Evolutionary conservation across 2,113 vertebrate genomes (phyloP).

Genomic region (Macrotus californicus): DNA sequence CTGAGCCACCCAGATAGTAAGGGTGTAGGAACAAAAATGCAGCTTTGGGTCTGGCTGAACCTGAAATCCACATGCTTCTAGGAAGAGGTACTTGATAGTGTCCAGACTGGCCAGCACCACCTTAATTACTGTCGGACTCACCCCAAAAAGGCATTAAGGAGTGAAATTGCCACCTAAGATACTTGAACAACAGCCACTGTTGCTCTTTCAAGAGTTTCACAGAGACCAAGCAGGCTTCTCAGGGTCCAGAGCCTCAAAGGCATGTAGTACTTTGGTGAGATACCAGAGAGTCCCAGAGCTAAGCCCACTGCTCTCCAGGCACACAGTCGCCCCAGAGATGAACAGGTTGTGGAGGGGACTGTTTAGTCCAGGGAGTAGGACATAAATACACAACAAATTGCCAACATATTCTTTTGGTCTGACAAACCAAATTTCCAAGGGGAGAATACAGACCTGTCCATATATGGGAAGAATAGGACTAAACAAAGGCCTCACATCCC

Average conservation of each 20-base stretch:
- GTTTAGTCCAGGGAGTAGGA: neutral
- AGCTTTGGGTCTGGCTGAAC: neutral
- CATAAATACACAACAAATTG: neutral
- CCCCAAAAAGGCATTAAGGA: neutral
- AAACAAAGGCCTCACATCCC: neutral
- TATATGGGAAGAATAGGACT: neutral
- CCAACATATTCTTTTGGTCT: neutral
- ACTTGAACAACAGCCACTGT: neutral
- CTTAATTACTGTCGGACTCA: neutral
- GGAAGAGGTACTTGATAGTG: neutral
- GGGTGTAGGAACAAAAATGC: neutral
- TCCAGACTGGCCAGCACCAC: neutral
- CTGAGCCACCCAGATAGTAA: neutral
- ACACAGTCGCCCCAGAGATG: neutral
- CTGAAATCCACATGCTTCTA: neutral
- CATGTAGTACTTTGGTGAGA: neutral
- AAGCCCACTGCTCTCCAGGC: neutral
- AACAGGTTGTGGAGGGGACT: neutral
- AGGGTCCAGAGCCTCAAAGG: neutral
- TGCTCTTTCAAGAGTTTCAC: neutral
- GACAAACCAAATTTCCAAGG: neutral
- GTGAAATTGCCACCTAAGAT: neutral
- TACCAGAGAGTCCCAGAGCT: neutral
- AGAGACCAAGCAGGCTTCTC: neutral
- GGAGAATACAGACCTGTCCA: neutral